Percentiles rank a stretch among this genome's conserved stretches.
These are phyloP conservation scores for Drosophila prolongata DNA, from an alignment of 2,888 invertebrate genomes.

Conservation along the genomic window DNA sequence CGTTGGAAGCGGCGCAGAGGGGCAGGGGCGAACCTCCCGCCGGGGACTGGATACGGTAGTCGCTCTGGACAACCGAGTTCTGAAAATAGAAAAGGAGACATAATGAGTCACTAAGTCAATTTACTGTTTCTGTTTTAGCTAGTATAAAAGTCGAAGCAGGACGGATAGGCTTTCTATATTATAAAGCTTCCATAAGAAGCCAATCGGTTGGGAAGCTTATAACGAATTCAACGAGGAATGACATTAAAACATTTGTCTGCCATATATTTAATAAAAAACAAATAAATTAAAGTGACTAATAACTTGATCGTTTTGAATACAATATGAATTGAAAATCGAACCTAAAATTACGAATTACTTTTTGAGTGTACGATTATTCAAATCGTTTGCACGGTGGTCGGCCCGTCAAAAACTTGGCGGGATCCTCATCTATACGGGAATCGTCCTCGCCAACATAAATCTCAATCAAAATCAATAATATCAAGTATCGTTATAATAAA, in stretches of 20 bases:
- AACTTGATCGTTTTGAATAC: too few species aligned
- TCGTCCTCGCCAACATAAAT: slow-evolving; percentile 63
- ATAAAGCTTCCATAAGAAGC: too few species aligned
- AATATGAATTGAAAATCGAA: too few species aligned
- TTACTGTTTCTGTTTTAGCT: too few species aligned
- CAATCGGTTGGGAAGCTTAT: too few species aligned
- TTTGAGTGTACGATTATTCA: slow-evolving; percentile 26
- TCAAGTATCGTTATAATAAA: slow-evolving; percentile 78
- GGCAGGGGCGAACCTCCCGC: slow-evolving; percentile 88
- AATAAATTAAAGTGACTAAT: too few species aligned
- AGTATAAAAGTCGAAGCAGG: too few species aligned
- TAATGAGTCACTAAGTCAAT: too few species aligned
- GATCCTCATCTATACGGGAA: slow-evolving; percentile 8
- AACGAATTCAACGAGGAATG: too few species aligned
- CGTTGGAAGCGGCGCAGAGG: slow-evolving; percentile 85
- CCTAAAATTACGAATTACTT: slow-evolving; percentile 68
- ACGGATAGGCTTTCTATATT: too few species aligned
- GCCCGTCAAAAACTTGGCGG: slow-evolving; percentile 5
- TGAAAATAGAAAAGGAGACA: slow-evolving; percentile 84
- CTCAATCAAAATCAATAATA: slow-evolving; percentile 81
- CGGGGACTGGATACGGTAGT: slow-evolving; percentile 87
- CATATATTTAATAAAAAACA: too few species aligned
- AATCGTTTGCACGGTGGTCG: background rate
- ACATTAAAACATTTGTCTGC: too few species aligned
- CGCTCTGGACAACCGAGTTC: slow-evolving; percentile 95